Base-by-base conservation (phyloP, 2,888 invertebrate species). In the Ichneumoninae sp. region DNA sequence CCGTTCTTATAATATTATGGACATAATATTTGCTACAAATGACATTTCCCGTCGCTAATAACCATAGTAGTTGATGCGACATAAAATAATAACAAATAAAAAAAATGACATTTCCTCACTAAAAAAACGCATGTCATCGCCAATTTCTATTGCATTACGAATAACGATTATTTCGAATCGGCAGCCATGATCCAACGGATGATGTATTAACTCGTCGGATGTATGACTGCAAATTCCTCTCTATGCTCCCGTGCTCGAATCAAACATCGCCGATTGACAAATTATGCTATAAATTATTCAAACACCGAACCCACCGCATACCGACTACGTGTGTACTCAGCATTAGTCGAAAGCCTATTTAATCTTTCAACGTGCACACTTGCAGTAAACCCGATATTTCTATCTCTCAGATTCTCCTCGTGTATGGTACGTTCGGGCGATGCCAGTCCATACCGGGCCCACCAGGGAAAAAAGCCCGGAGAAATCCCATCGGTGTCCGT, bases 251-350 rank as follows among this genome's bases (percentile, higher is more conserved):
- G 33, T 57, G n/a, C 16, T n/a, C 52, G 33, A 79, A 40, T 26
- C 75, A 76, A 79, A 84, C 75, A 84, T 84, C 54, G 66, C 66
- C 80, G 80, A 84, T 86, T 82, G 82, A 82, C 82, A 82, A 84
- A 86, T 86, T 86, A 86, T 80, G 72, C 82, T 82, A 83, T 85
- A 83, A 80, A 86, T 86, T 83, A 86, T 86, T 82, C 75, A 82
- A 68, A 70, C 33, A 52, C 60, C 72, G 57, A 22, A 70, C 44
- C 57, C 52, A 36, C 65, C 50, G 13, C 65, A 66, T 26, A 80
- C 54, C 66, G 30, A 62, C 62, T 50, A 62, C 33, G 52, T 86
- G 75, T 86, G 79, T 76, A 77, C 78, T 83, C 79, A 82, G 84
- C 80, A 84, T 86, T 84, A 85, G 81, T 80, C 71, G 78, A 72